Percentiles rank a stretch among this genome's conserved stretches.
phyloP scores from a whole-genome alignment of 2,113 vertebrate species.

The Vulpes lagopus region DNA sequence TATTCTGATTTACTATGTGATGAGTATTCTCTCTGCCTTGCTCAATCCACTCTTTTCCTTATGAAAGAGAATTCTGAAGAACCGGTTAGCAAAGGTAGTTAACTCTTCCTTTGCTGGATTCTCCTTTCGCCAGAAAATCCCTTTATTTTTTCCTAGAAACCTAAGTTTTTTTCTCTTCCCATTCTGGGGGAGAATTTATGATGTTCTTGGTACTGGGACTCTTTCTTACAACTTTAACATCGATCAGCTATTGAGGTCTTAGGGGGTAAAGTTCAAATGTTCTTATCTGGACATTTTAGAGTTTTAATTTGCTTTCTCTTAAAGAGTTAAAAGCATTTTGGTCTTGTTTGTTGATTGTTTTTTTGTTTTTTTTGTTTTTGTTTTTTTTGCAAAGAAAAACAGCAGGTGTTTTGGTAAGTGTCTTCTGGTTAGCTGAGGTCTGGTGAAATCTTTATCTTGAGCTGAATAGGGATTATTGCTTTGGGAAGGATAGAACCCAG shows the following conservation, averaged over 20 bases:
- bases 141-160: neutral
- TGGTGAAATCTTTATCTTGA: neutral
- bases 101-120: neutral
- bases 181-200: neutral
- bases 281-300: neutral
- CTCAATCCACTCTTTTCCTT: neutral
- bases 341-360: neutral
- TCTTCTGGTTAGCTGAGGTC: neutral
- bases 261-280: neutral
- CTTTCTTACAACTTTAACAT: neutral
- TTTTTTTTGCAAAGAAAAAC: neutral
- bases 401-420: neutral
- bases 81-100: neutral
- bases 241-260: neutral
- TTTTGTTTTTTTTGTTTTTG: neutral
- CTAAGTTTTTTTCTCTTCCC: neutral
- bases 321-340: neutral
- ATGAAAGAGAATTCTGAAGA: neutral
- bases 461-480: neutral
- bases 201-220: neutral
- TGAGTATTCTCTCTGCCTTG: neutral
- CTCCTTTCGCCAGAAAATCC: neutral
- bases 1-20: neutral
- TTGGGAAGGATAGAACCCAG: neutral
- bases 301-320: constrained; percentile 18